Conservation (phyloP, 2,113 vertebrate genomes). For the Nibea albiflora region DNA sequence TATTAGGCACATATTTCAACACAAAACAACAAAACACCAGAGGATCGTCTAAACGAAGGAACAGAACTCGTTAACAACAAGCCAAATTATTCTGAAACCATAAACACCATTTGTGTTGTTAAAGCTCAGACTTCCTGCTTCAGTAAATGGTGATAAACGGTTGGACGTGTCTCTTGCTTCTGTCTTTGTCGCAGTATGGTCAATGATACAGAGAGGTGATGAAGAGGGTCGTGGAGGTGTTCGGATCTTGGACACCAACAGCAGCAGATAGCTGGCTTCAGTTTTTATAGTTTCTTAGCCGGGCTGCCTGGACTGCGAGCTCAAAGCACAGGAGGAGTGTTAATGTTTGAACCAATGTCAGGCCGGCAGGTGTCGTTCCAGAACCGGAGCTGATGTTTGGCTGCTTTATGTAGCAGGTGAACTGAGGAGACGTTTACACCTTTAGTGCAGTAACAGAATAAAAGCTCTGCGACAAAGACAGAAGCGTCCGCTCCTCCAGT, state of each 20-base stretch:
- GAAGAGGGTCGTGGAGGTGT: neutral
- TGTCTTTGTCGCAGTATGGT: neutral
- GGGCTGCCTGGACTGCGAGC: too few relatives aligned
- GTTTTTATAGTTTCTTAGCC: too few relatives aligned
- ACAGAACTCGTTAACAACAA: neutral
- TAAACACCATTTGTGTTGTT: slow-evolving; percentile 4
- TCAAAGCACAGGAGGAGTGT: too few relatives aligned
- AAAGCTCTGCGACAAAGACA: slow-evolving; percentile 10
- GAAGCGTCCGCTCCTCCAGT: slow-evolving; percentile 7
- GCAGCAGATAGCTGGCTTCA: too few relatives aligned
- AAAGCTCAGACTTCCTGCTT: slow-evolving; percentile 52
- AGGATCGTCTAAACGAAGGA: neutral
- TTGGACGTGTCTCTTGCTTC: neutral
- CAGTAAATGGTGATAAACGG: slow-evolving; percentile 23
- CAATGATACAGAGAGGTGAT: neutral
- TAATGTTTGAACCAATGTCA: too few relatives aligned
- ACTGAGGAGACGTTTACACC: neutral
- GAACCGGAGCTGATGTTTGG: too few relatives aligned
- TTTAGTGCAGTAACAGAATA: neutral
- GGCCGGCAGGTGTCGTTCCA: too few relatives aligned
- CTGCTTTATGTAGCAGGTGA: too few relatives aligned
- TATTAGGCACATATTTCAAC: slow-evolving; percentile 69
- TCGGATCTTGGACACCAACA: neutral
- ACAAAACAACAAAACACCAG: slow-evolving; percentile 9
- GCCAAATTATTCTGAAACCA: slow-evolving; percentile 7